These are phyloP conservation scores for Aphrophora alni DNA, from an alignment of 2,888 invertebrate species.

Conservation along the genomic window DNA sequence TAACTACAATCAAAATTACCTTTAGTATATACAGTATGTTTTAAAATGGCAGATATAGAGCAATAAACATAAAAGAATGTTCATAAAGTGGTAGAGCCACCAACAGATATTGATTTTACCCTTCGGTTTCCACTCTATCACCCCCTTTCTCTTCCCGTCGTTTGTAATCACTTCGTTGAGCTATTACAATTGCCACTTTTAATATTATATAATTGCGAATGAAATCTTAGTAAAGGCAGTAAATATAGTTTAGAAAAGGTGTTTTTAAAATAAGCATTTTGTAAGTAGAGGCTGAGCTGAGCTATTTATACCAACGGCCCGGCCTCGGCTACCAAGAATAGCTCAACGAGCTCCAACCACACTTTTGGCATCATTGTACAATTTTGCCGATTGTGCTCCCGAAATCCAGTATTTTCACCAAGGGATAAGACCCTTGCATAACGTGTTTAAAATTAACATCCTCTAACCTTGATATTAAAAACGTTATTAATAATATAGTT, in stretches of 20 bases:
- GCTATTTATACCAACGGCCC: not conserved
- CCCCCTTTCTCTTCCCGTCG: too few species aligned
- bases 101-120: too few species aligned
- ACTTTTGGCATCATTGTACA: slow-evolving; percentile 9
- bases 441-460: not conserved
- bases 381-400: slow-evolving; percentile 4
- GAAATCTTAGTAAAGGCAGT: not conserved
- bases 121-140: too few species aligned
- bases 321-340: not conserved
- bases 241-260: slow-evolving; percentile 2
- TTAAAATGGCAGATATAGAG: too few species aligned
- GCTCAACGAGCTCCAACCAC: not conserved
- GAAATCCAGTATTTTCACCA: not conserved
- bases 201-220: not conserved
- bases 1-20: too few species aligned
- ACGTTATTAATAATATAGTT: not conserved
- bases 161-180: too few species aligned
- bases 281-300: not conserved
- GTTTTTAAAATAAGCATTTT: slow-evolving; percentile 9
- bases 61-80: too few species aligned
- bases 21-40: too few species aligned
- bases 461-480: not conserved
- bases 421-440: not conserved
- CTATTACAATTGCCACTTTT: too few species aligned
- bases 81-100: too few species aligned